phyloP scores from a whole-genome alignment of 2,888 invertebrate genomes.

The Meiosimyza platycephala region DNA sequence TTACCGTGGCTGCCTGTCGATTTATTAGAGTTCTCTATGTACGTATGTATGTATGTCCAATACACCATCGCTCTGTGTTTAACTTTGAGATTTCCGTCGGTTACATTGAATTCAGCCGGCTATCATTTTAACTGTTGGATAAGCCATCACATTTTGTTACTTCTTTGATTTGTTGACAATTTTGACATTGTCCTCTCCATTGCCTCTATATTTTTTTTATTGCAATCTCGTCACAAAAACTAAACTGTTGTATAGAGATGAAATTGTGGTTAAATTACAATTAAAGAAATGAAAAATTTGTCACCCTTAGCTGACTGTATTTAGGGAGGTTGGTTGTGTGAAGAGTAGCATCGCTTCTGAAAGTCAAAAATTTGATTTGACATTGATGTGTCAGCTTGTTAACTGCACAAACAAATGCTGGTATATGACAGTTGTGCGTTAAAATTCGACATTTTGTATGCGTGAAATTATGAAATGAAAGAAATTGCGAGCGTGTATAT shows the following conservation, averaged over 20 bases:
- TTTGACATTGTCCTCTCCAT: conserved; percentile 48
- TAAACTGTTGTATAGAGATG: not conserved
- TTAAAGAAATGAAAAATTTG: conserved; percentile 32
- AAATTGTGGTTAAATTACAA: conserved; percentile 26
- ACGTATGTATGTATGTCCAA: not conserved
- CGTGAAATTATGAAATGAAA: conserved; percentile 18
- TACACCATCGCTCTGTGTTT: not conserved
- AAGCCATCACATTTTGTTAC: conserved; percentile 59
- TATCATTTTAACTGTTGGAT: conserved; percentile 54
- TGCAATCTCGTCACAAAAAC: conserved; percentile 30
- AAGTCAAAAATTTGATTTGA: conserved; percentile 54
- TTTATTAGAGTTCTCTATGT: conserved; percentile 5
- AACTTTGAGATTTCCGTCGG: not conserved
- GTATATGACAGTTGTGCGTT: conserved; percentile 46
- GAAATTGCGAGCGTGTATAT: not conserved
- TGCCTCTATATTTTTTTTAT: not conserved
- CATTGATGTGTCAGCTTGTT: conserved; percentile 64
- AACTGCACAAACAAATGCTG: conserved; percentile 53
- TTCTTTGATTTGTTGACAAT: conserved; percentile 55
- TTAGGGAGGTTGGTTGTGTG: conserved; percentile 17
- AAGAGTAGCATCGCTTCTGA: not conserved
- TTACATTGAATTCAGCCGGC: not conserved
- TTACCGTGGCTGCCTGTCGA: conserved; percentile 33
- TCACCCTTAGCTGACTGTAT: conserved; percentile 6
- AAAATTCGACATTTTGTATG: conserved; percentile 8